Evolutionary conservation across 2,888 invertebrate species (phyloP).

Genomic region (Argyresthia goedartella): DNA sequence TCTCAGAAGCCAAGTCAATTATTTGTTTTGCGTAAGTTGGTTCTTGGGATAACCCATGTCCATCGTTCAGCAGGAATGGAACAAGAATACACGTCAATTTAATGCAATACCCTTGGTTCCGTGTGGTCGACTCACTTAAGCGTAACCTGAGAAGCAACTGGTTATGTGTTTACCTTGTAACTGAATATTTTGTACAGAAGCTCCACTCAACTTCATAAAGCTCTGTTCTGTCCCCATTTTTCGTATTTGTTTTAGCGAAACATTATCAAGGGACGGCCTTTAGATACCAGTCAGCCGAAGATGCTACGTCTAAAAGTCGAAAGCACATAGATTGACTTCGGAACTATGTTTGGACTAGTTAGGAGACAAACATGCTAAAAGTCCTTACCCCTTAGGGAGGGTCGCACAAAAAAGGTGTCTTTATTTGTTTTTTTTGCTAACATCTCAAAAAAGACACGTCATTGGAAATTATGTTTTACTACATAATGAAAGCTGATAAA

Average conservation of each 20-base stretch:
- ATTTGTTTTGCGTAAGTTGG: neutral
- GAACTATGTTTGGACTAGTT: no score
- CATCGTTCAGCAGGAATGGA: conserved; percentile 18
- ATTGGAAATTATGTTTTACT: no score
- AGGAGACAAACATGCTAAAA: no score
- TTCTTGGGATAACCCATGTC: conserved; percentile 21
- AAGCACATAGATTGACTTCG: no score
- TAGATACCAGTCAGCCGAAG: no score
- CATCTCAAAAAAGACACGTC: no score
- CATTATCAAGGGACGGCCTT: no score
- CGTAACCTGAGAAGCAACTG: conserved; percentile 50
- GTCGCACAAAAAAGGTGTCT: no score
- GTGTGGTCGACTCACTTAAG: conserved; percentile 62
- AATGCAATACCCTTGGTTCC: conserved; percentile 39
- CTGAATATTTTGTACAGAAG: conserved; percentile 50
- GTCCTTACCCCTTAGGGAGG: no score
- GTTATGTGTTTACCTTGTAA: conserved; percentile 53
- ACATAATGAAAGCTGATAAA: no score
- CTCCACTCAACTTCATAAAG: conserved; percentile 23
- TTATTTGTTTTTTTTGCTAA: no score
- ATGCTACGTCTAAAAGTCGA: no score
- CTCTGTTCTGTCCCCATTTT: conserved; percentile 8
- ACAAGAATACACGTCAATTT: conserved; percentile 46
- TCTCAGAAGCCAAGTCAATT: neutral
- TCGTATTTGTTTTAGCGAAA: neutral